These are phyloP conservation scores for Nerophis lumbriciformis DNA, from an alignment of 2,113 vertebrate genomes.

Conservation along the genomic window DNA sequence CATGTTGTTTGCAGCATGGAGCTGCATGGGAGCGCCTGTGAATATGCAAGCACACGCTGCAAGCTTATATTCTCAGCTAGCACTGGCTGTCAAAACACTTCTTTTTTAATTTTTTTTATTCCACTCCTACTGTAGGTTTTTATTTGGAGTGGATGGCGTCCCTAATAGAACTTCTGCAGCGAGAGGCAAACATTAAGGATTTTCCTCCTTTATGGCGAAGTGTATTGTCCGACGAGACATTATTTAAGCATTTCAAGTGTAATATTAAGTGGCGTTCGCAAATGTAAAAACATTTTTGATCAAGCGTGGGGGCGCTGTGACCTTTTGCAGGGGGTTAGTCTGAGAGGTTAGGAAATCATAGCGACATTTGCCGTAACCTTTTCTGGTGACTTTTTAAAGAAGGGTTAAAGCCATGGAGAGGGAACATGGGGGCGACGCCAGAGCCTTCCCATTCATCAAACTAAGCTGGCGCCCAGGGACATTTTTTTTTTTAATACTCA, in stretches of 20 bases:
- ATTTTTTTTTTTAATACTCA: slow-evolving; percentile 31
- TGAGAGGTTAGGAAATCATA: slow-evolving; percentile 41
- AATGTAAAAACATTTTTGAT: slow-evolving; percentile 25
- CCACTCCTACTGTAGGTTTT: neutral
- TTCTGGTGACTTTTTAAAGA: slow-evolving; percentile 59
- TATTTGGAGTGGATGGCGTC: neutral
- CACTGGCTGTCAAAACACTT: slow-evolving; percentile 9
- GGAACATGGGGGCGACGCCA: slow-evolving; percentile 35
- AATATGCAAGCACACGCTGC: slow-evolving; percentile 19
- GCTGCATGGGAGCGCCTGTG: slow-evolving; percentile 8
- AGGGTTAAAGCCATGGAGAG: slow-evolving; percentile 63
- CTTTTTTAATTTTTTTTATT: slow-evolving; percentile 16
- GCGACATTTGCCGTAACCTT: slow-evolving; percentile 65
- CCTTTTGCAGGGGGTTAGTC: slow-evolving; percentile 48
- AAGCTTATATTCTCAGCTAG: slow-evolving; percentile 27
- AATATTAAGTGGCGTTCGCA: slow-evolving; percentile 17
- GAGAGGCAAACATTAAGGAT: slow-evolving; percentile 1
- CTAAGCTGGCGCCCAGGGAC: slow-evolving; percentile 28
- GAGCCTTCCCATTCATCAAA: slow-evolving; percentile 61
- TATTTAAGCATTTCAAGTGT: slow-evolving; percentile 20
- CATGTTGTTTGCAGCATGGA: neutral
- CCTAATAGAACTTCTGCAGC: slow-evolving; percentile 13
- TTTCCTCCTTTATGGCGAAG: slow-evolving; percentile 7
- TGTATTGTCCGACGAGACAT: slow-evolving; percentile 21
- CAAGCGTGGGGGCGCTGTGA: slow-evolving; percentile 29